A percentile compares a stretch with the other conserved stretches of the same genome.
phyloP scores from a whole-genome alignment of 2,113 vertebrate genomes.

The Mormoops blainvillei region DNA sequence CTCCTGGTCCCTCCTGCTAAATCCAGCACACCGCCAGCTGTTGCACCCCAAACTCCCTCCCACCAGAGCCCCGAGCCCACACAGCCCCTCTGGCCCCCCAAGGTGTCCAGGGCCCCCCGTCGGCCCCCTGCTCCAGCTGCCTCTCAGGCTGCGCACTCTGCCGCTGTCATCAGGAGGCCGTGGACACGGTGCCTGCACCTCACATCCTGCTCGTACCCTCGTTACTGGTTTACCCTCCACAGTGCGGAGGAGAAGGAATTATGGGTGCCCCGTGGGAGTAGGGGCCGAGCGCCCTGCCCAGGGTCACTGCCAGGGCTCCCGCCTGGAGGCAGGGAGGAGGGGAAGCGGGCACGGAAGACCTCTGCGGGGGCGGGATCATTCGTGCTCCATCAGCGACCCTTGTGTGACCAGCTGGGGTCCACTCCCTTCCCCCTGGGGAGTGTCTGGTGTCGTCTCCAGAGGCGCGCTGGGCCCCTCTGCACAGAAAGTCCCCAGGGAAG shows the following conservation, averaged over 20 bases:
- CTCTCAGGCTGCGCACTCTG: too few species aligned
- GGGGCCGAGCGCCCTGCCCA: not conserved
- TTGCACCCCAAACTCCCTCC: not conserved
- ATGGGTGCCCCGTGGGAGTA: accelerated
- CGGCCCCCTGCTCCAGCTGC: not conserved
- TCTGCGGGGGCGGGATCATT: accelerated
- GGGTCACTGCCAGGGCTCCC: not conserved
- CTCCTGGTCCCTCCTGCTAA: not conserved
- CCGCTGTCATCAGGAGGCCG: not conserved
- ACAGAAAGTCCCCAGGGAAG: not conserved
- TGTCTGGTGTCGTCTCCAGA: not conserved
- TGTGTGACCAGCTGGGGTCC: not conserved
- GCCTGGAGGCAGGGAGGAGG: not conserved
- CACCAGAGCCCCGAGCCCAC: not conserved
- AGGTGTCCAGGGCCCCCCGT: accelerated
- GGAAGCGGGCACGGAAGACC: accelerated
- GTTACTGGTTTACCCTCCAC: accelerated
- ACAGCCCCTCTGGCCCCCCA: accelerated
- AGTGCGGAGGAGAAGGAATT: accelerated
- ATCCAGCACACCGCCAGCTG: accelerated
- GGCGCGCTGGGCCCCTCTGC: not conserved
- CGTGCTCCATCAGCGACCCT: not conserved
- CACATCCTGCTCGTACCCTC: accelerated
- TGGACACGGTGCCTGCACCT: not conserved
- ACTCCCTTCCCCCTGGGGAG: not conserved